Conservation (phyloP, 2,113 vertebrate genomes). For the Crotalus horridus region DNA sequence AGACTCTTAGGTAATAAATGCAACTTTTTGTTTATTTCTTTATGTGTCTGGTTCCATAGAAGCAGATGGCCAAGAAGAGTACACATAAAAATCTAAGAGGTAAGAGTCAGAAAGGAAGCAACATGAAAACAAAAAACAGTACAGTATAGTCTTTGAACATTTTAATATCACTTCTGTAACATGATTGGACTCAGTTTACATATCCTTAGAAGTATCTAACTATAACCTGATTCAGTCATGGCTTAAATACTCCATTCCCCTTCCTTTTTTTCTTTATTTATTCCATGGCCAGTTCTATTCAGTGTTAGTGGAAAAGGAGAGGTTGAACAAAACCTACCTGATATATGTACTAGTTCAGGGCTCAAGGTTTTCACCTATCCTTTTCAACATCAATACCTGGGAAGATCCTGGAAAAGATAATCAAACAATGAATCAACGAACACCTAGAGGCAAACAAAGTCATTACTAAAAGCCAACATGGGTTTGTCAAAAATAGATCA, state of each 20-base stretch:
- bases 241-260: background rate
- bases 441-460: no score
- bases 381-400: no score
- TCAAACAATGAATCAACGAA: no score
- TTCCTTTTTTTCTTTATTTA: background rate
- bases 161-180: background rate
- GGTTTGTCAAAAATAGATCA: no score
- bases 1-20: background rate
- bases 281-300: background rate
- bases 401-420: no score
- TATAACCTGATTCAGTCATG: background rate
- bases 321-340: no score
- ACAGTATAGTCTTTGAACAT: background rate
- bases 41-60: background rate
- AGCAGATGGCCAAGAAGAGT: background rate
- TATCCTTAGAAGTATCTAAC: background rate
- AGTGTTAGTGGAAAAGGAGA: no score
- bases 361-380: no score
- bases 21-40: background rate
- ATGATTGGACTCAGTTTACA: background rate
- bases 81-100: background rate
- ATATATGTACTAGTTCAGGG: no score
- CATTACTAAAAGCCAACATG: no score
- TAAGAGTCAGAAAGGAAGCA: background rate
- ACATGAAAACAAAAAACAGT: background rate